These are phyloP conservation scores for Florisuga fusca DNA, from an alignment of 2,797 vertebrate genomes.

Conservation along the genomic window DNA sequence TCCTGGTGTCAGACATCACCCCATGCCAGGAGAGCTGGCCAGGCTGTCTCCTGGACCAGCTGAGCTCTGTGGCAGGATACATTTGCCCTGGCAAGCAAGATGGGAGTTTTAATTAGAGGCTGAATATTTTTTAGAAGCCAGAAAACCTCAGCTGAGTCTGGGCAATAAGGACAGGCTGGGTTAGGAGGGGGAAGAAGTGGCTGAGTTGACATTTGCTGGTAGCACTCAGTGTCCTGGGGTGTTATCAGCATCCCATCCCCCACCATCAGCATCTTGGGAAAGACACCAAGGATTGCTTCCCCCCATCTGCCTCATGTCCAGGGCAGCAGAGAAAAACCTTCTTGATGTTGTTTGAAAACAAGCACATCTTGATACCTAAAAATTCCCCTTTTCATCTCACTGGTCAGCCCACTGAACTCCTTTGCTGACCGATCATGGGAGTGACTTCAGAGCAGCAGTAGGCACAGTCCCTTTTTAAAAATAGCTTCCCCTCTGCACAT, in stretches of 20 bases:
- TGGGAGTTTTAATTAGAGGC: constrained; percentile 11
- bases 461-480: constrained; percentile 40
- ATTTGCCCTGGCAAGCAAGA: constrained; percentile 1
- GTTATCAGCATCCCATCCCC: not conserved
- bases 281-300: not conserved
- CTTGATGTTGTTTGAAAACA: not conserved
- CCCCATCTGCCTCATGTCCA: not conserved
- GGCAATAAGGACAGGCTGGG: not conserved
- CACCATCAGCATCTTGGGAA: not conserved
- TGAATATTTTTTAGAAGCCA: constrained; percentile 59
- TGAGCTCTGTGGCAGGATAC: not conserved
- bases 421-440: not conserved
- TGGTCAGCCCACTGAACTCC: constrained; percentile 15
- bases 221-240: not conserved
- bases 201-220: not conserved
- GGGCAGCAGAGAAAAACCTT: not conserved
- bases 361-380: not conserved
- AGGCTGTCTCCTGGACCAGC: not conserved
- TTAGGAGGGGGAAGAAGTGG: not conserved
- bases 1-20: not conserved
- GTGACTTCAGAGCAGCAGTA: constrained; percentile 29
- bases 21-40: not conserved
- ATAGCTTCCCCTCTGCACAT: constrained; percentile 10
- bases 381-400: not conserved
- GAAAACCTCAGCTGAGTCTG: constrained; percentile 51